Evolutionary conservation across 1,140 invertebrate species (phyloP).

Genomic region (Drosophila lini): DNA sequence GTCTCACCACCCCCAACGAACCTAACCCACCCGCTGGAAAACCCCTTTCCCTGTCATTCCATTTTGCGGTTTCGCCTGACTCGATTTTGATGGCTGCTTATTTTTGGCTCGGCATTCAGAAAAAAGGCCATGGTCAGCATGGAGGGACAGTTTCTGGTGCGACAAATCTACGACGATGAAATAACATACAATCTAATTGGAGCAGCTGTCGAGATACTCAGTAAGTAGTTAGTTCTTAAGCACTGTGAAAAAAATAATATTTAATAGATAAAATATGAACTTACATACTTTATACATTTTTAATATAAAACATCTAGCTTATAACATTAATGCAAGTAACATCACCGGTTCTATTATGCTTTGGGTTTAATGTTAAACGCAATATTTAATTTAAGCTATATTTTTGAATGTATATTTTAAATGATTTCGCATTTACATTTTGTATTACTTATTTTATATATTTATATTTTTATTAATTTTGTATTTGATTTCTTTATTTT

Average conservation of each 20-base stretch:
- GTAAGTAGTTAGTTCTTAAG: constrained; percentile 87
- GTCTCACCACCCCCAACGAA: not conserved
- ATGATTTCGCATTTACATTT: not conserved
- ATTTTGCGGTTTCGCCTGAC: constrained; percentile 35
- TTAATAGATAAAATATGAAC: not conserved
- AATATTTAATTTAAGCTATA: no score
- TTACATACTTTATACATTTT: no score
- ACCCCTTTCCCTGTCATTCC: constrained; percentile 34
- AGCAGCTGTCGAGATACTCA: constrained; percentile 94
- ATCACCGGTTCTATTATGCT: not conserved
- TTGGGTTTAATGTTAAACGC: not conserved
- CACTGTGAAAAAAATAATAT: not conserved
- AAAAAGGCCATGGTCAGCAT: constrained; percentile 96
- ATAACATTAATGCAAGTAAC: not conserved
- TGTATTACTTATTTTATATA: not conserved
- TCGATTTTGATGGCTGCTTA: constrained; percentile 60
- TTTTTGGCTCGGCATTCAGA: constrained; percentile 85
- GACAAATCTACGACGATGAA: constrained; percentile 97
- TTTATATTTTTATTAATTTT: no score
- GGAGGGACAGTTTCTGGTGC: constrained; percentile 97
- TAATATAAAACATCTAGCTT: not conserved
- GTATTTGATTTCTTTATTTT: not conserved
- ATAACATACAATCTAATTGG: constrained; percentile 97
- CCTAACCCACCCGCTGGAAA: constrained; percentile 10
- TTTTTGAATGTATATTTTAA: no score